phyloP scores from a whole-genome alignment of 2,113 vertebrate species.

The Alosa alosa region DNA sequence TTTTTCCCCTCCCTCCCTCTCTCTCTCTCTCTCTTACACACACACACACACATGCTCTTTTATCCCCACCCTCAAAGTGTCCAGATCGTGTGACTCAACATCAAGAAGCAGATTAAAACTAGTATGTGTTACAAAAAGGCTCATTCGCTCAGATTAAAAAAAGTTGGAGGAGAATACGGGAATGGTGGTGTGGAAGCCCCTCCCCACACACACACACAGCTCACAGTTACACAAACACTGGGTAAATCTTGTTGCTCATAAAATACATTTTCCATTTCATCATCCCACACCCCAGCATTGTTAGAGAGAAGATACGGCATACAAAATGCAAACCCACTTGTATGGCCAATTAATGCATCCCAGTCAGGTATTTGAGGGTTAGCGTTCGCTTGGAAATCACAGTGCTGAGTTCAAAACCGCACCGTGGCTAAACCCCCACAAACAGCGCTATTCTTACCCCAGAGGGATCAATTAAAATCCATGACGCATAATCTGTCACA shows the following conservation, averaged over 20 bases:
- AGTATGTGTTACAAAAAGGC: slow-evolving; percentile 32
- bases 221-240: background rate
- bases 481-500: slow-evolving; percentile 64
- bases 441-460: slow-evolving; percentile 58
- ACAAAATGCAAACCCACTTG: slow-evolving; percentile 9
- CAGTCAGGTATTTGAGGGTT: slow-evolving; percentile 43
- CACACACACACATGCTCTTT: background rate
- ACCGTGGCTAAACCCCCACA: slow-evolving; percentile 52
- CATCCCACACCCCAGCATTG: background rate
- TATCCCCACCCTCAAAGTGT: background rate
- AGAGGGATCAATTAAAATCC: slow-evolving; percentile 75
- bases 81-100: slow-evolving; percentile 25
- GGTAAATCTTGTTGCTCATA: background rate
- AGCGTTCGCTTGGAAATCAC: slow-evolving; percentile 54
- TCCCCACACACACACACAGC: slow-evolving; percentile 4
- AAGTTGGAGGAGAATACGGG: slow-evolving; percentile 1
- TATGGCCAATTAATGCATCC: slow-evolving; percentile 55
- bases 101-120: slow-evolving; percentile 27
- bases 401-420: slow-evolving; percentile 54
- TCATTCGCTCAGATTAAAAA: slow-evolving; percentile 40
- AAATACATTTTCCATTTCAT: slow-evolving; percentile 16
- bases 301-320: slow-evolving; percentile 19
- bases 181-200: background rate
- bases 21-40: background rate
- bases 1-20: background rate